Evolutionary conservation across 2,113 vertebrate genomes (phyloP).

Genomic region (Anguilla rostrata): DNA sequence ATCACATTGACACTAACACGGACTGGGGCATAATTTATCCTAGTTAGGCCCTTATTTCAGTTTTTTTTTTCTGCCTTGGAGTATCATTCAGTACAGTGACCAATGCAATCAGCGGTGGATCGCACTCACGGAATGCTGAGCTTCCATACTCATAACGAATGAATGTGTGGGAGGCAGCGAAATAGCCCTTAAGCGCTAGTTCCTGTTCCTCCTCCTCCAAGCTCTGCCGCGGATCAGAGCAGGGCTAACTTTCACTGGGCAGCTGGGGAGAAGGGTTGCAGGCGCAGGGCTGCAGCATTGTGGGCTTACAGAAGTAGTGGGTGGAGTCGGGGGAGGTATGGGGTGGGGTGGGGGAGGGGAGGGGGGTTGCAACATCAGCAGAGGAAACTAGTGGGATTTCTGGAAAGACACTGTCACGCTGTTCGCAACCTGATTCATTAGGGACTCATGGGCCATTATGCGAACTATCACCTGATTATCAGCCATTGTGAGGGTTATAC

Average conservation of each 20-base stretch:
- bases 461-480: not conserved
- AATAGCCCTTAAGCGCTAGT: not conserved
- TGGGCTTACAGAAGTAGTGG: not conserved
- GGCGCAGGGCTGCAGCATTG: not conserved
- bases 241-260: not conserved
- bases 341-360: not conserved
- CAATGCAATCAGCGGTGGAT: not conserved
- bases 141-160: not conserved
- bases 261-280: not conserved
- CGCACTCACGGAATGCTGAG: not conserved
- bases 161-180: not conserved
- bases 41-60: not conserved
- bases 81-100: not conserved
- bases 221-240: not conserved
- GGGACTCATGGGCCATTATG: not conserved
- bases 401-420: not conserved
- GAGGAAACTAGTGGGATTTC: conserved; percentile 4
- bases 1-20: not conserved
- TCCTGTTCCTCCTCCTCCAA: not conserved
- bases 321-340: not conserved
- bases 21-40: not conserved
- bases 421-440: not conserved
- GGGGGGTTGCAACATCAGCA: not conserved
- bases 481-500: not conserved
- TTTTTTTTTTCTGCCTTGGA: not conserved